Percentiles rank a stretch among this genome's conserved stretches.
These are phyloP conservation scores for Urocolius indicus DNA, from an alignment of 2,113 vertebrate genomes.

Conservation along the genomic window DNA sequence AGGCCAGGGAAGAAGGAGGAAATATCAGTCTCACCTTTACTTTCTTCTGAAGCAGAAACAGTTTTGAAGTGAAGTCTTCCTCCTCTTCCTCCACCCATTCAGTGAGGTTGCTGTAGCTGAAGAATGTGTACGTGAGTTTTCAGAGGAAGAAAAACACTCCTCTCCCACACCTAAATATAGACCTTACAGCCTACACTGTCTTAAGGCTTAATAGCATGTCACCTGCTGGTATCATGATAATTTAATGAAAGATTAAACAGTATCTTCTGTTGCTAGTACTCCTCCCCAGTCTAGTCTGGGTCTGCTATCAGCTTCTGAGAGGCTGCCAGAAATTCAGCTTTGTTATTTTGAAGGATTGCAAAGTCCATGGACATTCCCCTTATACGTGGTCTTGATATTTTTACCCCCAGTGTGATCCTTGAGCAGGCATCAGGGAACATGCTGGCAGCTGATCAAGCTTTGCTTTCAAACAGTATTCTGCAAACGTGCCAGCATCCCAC, in stretches of 20 bases:
- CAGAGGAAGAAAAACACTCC: background rate
- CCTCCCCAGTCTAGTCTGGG: background rate
- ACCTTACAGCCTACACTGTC: background rate
- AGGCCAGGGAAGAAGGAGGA: background rate
- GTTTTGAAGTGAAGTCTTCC: background rate
- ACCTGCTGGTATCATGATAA: background rate
- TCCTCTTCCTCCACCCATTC: background rate
- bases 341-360: background rate
- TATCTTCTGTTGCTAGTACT: background rate
- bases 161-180: background rate
- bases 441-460: background rate
- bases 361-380: background rate
- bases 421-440: background rate
- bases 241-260: background rate
- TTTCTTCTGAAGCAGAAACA: background rate
- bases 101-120: background rate
- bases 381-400: accelerated
- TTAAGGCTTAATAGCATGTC: slow-evolving; percentile 5
- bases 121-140: slow-evolving; percentile 6
- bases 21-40: background rate
- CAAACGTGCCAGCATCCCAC: background rate
- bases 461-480: background rate
- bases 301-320: background rate
- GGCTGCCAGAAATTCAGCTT: background rate
- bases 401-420: background rate